phyloP scores from a whole-genome alignment of 2,113 vertebrate genomes.

The Bos indicus region DNA sequence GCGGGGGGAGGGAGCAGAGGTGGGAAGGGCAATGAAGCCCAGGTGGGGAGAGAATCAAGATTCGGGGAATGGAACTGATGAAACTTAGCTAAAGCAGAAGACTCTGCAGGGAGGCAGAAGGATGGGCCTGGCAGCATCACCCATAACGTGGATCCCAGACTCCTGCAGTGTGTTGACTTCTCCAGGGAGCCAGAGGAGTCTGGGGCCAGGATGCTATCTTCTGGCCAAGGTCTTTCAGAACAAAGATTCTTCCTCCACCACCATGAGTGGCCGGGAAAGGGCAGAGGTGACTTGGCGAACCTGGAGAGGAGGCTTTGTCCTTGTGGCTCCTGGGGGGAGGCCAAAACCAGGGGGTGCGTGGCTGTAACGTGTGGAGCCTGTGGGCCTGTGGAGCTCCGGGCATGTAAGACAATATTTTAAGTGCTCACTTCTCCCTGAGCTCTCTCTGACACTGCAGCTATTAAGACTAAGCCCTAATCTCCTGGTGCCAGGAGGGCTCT shows the following conservation, averaged over 20 bases:
- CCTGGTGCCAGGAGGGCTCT: background rate
- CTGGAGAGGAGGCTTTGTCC: background rate
- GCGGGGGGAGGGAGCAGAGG: fast-evolving
- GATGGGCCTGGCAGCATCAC: no score
- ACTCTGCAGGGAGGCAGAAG: background rate
- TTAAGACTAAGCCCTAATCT: background rate
- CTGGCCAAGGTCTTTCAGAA: background rate
- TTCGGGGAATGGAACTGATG: background rate
- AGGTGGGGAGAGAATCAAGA: background rate
- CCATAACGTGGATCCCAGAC: background rate
- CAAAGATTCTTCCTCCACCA: background rate
- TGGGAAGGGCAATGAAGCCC: background rate
- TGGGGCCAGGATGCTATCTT: background rate
- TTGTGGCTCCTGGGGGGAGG: background rate
- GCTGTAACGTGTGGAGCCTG: background rate
- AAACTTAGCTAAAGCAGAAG: background rate
- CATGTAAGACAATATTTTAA: conserved; percentile 25
- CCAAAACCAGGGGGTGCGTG: background rate
- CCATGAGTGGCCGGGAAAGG: background rate
- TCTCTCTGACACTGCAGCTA: background rate
- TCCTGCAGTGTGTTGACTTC: background rate
- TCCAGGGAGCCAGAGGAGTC: background rate
- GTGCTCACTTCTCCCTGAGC: background rate
- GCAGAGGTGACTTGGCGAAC: background rate
- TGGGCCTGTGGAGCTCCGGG: background rate